Base-by-base conservation (phyloP, 2,113 vertebrate genomes). In the Ornithorhynchus anatinus region DNA sequence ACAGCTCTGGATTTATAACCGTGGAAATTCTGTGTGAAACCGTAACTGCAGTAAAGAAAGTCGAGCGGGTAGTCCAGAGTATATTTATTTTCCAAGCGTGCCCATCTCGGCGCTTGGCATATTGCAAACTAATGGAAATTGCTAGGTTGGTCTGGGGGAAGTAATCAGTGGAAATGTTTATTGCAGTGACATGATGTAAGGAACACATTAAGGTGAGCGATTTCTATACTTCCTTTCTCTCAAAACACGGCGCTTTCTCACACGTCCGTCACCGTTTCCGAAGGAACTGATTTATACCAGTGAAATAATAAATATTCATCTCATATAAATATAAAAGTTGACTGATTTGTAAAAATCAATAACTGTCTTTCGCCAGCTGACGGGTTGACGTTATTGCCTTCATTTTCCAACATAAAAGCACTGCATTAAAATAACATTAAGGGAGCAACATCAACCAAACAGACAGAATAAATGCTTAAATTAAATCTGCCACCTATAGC, bases 351-450 rank as follows among this genome's bases (percentile, higher is more conserved):
- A 84, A 84, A 84, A 88, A 82, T 88, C 86, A 88, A 84, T 85
- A 84, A 80, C 73, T 82, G 75, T 84, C 83, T 80, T 80, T 75
- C 77, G 83, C 60, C 70, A 80, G 76, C 78, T 80, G 20, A 1
- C 69, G 58, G 78, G 75, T 61, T 77, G 78, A 80, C 83, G 82
- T 85, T 78, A 85, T 85, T 85, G 86, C 83, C 78, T 85, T 88
- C 72, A 84, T 85, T 85, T 84, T 85, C 73, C 77, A 82, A 80
- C 73, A 81, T 77, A 80, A 88, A 84, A 84, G 4, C 63, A 85
- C 82, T 85, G 70, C 83, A 88, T 88, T 88, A 88, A 85, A 85
- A 84, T 82, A 84, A 84, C 86, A 85, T 88, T 84, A 88, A 78
- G 70, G 65, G 53, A 70, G 75, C 79, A 82, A 82, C 70, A 68